These are phyloP conservation scores for Elgaria multicarinata DNA, from an alignment of 2,113 vertebrate genomes.

Conservation along the genomic window DNA sequence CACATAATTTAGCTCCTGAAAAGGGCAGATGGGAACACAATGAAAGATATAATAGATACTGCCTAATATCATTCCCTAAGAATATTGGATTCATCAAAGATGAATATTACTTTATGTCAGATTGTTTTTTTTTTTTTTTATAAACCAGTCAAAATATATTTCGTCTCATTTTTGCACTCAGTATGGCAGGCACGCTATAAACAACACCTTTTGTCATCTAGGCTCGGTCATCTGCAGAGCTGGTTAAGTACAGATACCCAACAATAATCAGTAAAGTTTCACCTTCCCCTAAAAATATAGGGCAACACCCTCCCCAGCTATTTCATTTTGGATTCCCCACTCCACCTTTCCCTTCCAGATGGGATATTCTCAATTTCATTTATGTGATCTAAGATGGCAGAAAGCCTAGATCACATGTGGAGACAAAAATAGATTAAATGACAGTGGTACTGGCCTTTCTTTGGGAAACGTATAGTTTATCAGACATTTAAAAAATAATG, in stretches of 20 bases:
- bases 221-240: constrained; percentile 64
- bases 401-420: constrained; percentile 50
- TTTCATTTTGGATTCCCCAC: constrained; percentile 43
- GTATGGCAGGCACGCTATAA: constrained; percentile 71
- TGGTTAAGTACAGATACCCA: constrained; percentile 44
- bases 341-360: constrained; percentile 41
- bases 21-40: constrained; percentile 99
- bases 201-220: constrained; percentile 74
- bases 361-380: constrained; percentile 60
- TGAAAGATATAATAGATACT: constrained; percentile 99
- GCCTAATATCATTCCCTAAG: constrained; percentile 99
- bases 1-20: constrained; percentile 99
- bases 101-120: constrained; percentile 99
- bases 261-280: constrained; percentile 42
- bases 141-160: constrained; percentile 99
- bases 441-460: constrained; percentile 42
- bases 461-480: constrained; percentile 40
- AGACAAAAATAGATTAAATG: constrained; percentile 64
- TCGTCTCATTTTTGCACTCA: constrained; percentile 85
- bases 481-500: constrained; percentile 27
- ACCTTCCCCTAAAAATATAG: constrained; percentile 54
- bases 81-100: constrained; percentile 99
- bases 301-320: constrained; percentile 42
- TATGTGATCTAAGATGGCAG: constrained; percentile 62
- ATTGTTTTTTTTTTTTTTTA: constrained; percentile 90